Evolutionary conservation across 2,888 invertebrate species (phyloP), one percentile per base, ranked within the genome.

Genomic region (Caenorhabditis afra): DNA sequence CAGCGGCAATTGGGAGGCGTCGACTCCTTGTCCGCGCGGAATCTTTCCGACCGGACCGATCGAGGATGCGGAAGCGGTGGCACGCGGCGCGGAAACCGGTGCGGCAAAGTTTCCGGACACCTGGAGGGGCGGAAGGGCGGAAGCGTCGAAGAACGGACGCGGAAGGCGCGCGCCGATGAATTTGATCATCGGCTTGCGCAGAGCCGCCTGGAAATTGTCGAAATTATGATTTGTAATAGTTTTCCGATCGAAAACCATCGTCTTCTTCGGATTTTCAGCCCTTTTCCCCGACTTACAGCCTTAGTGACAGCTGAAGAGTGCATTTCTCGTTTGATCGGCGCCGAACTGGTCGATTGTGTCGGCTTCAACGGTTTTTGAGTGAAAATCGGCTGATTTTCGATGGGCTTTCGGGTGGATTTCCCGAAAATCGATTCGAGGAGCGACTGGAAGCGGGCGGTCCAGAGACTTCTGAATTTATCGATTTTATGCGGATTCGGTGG

Each of bases 101-200:
- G 50, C 55, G 16, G 57, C 47, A 39, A 78, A 74, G 41, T 74
- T 74, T 35, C 78, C 78, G 10, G 78, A 66, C 12, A 78, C 47
- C 61, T 71, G 71, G 23, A 84, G 75, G 37, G 79, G 79, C 45
- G 81, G 70, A 47, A 70, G 58, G 16, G 82, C 64, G 37, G 68
- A 49, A 44, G 75, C 59, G 57, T 81, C 81, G 67, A 81, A 88
- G 55, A 87, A 78, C 50, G 89, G 88, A 35, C 87, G 86, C 7
- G 89, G 89, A 35, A 84, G 79, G 44, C 88, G 87, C 20, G 86
- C 84, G 37, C 89, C 89, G 49, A 89, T 50, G 83, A 89, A 89
- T 66, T 89, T 89, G 81, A 89, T 89, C 77, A 87, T 70, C 18
- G 89, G 89, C 59, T 83, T 81, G 22, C 88, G 85, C 18, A 79